Percentiles rank a stretch among this genome's conserved stretches.
Evolutionary conservation across 2,888 invertebrate species (phyloP).

Genomic region (Uropetala carovei): DNA sequence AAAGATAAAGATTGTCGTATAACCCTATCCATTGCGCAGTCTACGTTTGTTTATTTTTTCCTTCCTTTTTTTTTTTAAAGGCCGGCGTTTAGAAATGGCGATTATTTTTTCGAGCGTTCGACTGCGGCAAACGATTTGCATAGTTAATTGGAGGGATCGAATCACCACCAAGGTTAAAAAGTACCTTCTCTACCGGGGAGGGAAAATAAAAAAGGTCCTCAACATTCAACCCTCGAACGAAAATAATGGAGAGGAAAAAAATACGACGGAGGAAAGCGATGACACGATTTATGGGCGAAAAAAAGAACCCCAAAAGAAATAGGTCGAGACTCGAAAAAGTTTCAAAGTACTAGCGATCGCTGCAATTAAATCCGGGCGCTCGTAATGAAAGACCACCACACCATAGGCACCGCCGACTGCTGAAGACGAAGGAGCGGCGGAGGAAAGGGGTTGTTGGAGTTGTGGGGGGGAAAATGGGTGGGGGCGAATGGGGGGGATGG

Average conservation of each 20-base stretch:
- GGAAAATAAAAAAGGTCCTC: conserved; percentile 11
- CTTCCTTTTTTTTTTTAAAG: too few species aligned
- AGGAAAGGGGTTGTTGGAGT: too few species aligned
- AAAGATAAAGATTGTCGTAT: too few species aligned
- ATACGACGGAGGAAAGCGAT: background rate
- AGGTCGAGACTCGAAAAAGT: background rate
- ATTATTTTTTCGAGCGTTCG: background rate
- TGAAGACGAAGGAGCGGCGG: too few species aligned
- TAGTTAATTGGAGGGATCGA: background rate
- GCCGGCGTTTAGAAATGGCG: background rate
- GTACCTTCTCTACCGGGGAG: background rate
- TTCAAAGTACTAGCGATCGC: background rate
- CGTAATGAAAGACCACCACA: background rate
- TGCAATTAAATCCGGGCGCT: background rate
- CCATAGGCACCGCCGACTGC: background rate
- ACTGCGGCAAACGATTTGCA: background rate
- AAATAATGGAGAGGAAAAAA: background rate
- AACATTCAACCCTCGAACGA: background rate
- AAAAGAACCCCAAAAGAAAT: background rate
- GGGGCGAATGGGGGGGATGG: background rate
- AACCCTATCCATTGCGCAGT: too few species aligned
- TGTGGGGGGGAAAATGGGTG: background rate
- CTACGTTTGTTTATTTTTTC: too few species aligned
- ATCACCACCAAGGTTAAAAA: background rate
- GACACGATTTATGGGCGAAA: background rate